Evolutionary conservation across 2,888 invertebrate species (phyloP).

Genomic region (Sphecodes monilicornis): DNA sequence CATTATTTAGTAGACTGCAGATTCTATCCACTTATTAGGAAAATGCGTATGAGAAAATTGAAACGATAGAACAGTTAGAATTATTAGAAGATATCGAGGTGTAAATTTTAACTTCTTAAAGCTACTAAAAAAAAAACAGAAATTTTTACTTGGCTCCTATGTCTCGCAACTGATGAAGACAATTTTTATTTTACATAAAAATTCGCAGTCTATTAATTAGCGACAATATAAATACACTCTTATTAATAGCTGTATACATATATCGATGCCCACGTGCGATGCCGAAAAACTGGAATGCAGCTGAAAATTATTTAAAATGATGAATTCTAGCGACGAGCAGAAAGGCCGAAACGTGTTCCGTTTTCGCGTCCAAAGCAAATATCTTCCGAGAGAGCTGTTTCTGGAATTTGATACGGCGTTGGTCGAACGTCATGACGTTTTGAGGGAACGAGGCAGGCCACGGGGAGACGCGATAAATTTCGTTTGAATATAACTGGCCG

Average conservation of each 20-base stretch:
- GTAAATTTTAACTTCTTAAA: too few species aligned
- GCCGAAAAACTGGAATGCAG: background rate
- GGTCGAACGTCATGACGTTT: background rate
- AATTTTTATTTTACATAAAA: too few species aligned
- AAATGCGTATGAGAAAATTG: too few species aligned
- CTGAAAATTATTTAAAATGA: background rate
- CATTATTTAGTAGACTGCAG: too few species aligned
- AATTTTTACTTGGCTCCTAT: too few species aligned
- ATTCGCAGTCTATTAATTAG: too few species aligned
- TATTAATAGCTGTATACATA: background rate
- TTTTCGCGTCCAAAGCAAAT: background rate
- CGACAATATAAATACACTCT: too few species aligned
- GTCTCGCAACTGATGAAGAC: too few species aligned
- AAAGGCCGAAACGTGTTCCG: background rate
- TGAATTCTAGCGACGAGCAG: background rate
- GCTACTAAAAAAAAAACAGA: too few species aligned
- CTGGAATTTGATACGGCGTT: background rate
- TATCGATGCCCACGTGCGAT: background rate
- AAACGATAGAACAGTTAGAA: too few species aligned
- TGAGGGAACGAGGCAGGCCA: background rate
- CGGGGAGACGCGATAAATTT: background rate
- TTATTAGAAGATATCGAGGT: too few species aligned
- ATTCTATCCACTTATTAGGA: too few species aligned
- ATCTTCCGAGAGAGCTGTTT: background rate
- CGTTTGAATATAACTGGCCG: constrained; percentile 2